Percentiles rank a stretch among this genome's conserved stretches.
Evolutionary conservation across 2,888 invertebrate genomes (phyloP).

Genomic region (Bellardia bayeri): DNA sequence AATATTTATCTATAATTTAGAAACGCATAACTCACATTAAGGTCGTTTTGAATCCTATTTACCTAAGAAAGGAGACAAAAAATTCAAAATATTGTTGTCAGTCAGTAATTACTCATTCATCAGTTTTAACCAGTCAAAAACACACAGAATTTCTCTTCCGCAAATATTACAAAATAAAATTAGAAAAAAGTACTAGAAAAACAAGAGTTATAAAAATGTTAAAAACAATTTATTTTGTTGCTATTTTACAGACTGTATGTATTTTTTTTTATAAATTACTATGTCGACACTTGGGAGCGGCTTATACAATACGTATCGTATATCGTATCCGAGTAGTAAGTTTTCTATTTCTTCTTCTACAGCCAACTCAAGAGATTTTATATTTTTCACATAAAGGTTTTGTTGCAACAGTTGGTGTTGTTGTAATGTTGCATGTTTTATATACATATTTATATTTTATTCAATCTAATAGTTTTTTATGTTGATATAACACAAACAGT

Average conservation of each 20-base stretch:
- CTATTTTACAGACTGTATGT: conserved; percentile 2
- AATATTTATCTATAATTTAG: not conserved
- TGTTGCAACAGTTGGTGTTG: conserved; percentile 28
- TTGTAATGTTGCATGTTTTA: conserved; percentile 53
- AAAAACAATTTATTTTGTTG: conserved; percentile 52
- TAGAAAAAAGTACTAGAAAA: conserved; percentile 29
- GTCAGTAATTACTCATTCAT: conserved; percentile 63
- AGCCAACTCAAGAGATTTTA: conserved; percentile 47
- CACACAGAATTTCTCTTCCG: conserved; percentile 64
- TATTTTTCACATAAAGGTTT: conserved; percentile 48
- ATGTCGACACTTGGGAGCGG: conserved; percentile 67
- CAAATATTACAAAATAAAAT: conserved; percentile 62
- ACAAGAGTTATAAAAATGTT: conserved; percentile 48
- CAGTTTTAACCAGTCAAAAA: conserved; percentile 38
- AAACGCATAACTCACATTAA: not conserved
- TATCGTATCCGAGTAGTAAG: conserved; percentile 23
- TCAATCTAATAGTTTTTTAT: conserved; percentile 26
- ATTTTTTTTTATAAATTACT: conserved; percentile 53
- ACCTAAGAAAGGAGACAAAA: not conserved
- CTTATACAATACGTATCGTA: not conserved
- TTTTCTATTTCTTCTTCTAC: conserved; percentile 48
- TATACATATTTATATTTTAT: conserved; percentile 41
- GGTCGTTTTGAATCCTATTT: not conserved
- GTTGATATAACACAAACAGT: conserved; percentile 27
- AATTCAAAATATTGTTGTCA: conserved; percentile 12